Evolutionary conservation across 2,797 vertebrate genomes (phyloP), one percentile per base, ranked within the genome.

Genomic region (Peromyscus melanophrys): DNA sequence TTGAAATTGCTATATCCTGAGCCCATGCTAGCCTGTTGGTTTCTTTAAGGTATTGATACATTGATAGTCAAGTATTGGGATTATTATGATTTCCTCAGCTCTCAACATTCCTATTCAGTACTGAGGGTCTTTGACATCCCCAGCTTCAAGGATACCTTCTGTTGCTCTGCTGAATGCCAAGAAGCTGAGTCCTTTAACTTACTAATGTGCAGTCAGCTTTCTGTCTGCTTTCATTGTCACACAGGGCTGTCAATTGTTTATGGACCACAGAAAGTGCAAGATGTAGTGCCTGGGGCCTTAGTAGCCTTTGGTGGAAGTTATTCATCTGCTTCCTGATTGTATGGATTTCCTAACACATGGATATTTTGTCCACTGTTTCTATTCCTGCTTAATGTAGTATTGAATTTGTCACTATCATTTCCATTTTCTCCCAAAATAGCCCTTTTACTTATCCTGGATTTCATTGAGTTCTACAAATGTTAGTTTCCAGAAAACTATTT

Each of bases 131-230:
- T 75, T 93, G 81, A 88, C 12, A 46, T 85, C 49, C 65, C 75
- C 92, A 71, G 6, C 75, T 89, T 96, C 55, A 86, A 25, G 78
- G 85, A 52, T 55, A 76, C 55, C 81, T 85, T 40, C 43, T 85
- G 57, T 76, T 40, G 16, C 90, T 63, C 52, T 89, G 43, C 34
- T 69, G n/a, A 19, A 73, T 85, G 93, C 86, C 12, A 80, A 84
- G 34, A 86, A 29, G 14, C 52, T 82, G 75, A 9, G 40, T 90
- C 34, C 8, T 55, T 95, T n/a, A 65, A 12, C 37, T 16, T 43
- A 17, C 23, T 63, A 4, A 17, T 2, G 23, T 67, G 6, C 19
- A 57, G 61, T 75, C n/a, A 34, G 46, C 84, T 80, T 80, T 65
- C 83, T 63, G 5, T 63, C 4, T 63, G 2, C 25, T 17, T 27